Evolutionary conservation across 1,140 invertebrate species (phyloP).

Genomic region (Hestina assimilis): DNA sequence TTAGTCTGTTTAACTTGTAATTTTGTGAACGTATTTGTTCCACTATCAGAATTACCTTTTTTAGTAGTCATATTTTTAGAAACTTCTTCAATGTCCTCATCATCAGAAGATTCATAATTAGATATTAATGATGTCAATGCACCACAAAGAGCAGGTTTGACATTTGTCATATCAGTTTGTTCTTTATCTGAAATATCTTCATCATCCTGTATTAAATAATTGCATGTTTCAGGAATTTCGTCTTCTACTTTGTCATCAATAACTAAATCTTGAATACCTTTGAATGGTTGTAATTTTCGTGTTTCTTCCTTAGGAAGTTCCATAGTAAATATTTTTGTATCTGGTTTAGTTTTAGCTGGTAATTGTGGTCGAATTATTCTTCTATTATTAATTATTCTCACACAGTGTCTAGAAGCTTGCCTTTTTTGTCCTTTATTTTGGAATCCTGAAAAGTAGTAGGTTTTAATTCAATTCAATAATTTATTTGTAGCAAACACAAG

Average conservation of each 20-base stretch:
- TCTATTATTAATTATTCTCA: slow-evolving; percentile 8
- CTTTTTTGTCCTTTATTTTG: background rate
- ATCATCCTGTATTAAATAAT: slow-evolving; percentile 57
- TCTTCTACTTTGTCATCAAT: slow-evolving; percentile 35
- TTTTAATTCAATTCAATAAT: too few species aligned
- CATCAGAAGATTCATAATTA: slow-evolving; percentile 77
- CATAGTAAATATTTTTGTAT: slow-evolving; percentile 32
- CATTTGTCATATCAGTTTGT: slow-evolving; percentile 9
- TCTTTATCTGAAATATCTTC: slow-evolving; percentile 30
- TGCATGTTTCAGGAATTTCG: slow-evolving; percentile 27
- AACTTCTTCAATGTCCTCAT: slow-evolving; percentile 46
- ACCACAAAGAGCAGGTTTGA: slow-evolving; percentile 64
- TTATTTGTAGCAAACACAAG: too few species aligned
- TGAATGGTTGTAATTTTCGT: slow-evolving; percentile 51
- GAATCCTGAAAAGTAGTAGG: background rate
- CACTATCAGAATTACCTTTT: background rate
- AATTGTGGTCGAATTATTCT: slow-evolving; percentile 7
- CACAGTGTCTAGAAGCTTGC: background rate
- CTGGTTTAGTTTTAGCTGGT: slow-evolving; percentile 1
- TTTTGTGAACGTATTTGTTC: slow-evolving; percentile 17
- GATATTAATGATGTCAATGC: slow-evolving; percentile 76
- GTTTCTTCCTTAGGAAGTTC: slow-evolving; percentile 27
- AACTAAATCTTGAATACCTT: slow-evolving; percentile 49
- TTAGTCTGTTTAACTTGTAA: background rate
- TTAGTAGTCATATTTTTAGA: slow-evolving; percentile 2